Evolutionary conservation across 2,797 vertebrate genomes (phyloP).

Genomic region (Chelmon rostratus): DNA sequence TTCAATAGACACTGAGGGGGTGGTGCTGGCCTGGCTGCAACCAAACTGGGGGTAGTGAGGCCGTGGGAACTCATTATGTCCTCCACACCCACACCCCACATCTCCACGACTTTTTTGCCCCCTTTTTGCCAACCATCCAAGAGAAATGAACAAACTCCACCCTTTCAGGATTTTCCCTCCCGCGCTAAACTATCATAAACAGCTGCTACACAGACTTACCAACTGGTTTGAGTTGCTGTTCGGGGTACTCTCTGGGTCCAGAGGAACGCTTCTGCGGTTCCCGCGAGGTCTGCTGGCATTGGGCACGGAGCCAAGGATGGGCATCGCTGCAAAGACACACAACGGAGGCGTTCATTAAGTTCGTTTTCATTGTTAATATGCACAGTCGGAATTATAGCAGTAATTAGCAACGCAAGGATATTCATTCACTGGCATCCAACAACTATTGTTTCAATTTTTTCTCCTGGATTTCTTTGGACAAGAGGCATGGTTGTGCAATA

Average conservation of each 20-base stretch:
- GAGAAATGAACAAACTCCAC: slow-evolving; percentile 88
- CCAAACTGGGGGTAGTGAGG: slow-evolving; percentile 84
- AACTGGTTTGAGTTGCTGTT: slow-evolving; percentile 76
- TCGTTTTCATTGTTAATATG: slow-evolving; percentile 78
- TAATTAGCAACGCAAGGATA: slow-evolving; percentile 83
- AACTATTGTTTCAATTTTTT: slow-evolving; percentile 72
- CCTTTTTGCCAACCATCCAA: slow-evolving; percentile 86
- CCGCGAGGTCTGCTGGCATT: slow-evolving; percentile 91
- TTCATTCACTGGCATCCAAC: slow-evolving; percentile 73
- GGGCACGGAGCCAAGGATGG: slow-evolving; percentile 91
- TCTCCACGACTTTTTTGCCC: slow-evolving; percentile 76
- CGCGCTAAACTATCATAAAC: slow-evolving; percentile 81
- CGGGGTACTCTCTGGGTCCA: slow-evolving; percentile 87
- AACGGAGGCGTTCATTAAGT: slow-evolving; percentile 89
- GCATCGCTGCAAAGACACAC: slow-evolving; percentile 83
- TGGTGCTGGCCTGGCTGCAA: slow-evolving; percentile 89
- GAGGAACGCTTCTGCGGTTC: slow-evolving; percentile 85
- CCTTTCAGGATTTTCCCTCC: slow-evolving; percentile 81
- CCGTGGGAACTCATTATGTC: slow-evolving; percentile 86
- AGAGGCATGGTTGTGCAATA: slow-evolving; percentile 88
- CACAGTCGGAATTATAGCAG: slow-evolving; percentile 79
- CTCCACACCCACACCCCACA: slow-evolving; percentile 78
- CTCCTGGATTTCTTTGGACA: slow-evolving; percentile 83
- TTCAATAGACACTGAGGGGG: slow-evolving; percentile 86
- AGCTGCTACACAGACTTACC: slow-evolving; percentile 81